Percentiles rank a stretch among this genome's conserved stretches.
phyloP scores from a whole-genome alignment of 2,797 vertebrate species.

The Centroberyx gerrardi region DNA sequence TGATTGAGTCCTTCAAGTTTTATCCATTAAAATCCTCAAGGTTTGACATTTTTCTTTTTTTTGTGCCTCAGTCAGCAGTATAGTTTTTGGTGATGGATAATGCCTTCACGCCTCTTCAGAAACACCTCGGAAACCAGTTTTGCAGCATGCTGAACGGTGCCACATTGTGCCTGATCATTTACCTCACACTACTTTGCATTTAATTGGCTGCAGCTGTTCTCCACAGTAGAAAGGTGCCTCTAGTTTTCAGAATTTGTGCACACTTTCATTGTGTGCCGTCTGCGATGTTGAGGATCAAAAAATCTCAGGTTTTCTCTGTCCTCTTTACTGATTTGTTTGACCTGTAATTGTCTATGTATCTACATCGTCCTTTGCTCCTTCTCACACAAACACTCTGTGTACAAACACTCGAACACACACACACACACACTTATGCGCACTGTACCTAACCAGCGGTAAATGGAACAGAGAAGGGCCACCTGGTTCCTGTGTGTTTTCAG shows the following conservation, averaged over 20 bases:
- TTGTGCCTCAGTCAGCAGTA: background rate
- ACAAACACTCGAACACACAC: constrained; percentile 39
- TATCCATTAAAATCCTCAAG: background rate
- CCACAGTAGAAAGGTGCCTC: constrained; percentile 23
- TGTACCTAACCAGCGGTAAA: constrained; percentile 74
- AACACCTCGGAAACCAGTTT: constrained; percentile 1
- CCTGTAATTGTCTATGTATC: constrained; percentile 20
- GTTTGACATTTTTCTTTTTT: background rate
- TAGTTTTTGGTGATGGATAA: background rate
- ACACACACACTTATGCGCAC: constrained; percentile 25
- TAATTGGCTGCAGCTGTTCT: constrained; percentile 68
- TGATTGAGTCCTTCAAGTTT: too few relatives aligned
- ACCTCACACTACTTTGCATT: constrained; percentile 48
- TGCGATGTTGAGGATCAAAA: constrained; percentile 21
- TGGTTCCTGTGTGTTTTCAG: constrained; percentile 84
- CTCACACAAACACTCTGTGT: constrained; percentile 18
- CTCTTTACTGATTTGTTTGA: constrained; percentile 33
- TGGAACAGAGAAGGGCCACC: constrained; percentile 78
- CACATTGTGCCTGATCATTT: constrained; percentile 37
- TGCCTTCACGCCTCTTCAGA: background rate
- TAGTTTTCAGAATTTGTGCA: constrained; percentile 9
- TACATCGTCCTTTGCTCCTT: background rate
- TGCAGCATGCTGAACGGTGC: constrained; percentile 8
- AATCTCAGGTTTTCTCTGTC: constrained; percentile 29
- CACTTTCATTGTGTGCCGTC: constrained; percentile 20